Base-by-base conservation (phyloP, 23 tunicate species). In the Clavelina lepadiformis region DNA sequence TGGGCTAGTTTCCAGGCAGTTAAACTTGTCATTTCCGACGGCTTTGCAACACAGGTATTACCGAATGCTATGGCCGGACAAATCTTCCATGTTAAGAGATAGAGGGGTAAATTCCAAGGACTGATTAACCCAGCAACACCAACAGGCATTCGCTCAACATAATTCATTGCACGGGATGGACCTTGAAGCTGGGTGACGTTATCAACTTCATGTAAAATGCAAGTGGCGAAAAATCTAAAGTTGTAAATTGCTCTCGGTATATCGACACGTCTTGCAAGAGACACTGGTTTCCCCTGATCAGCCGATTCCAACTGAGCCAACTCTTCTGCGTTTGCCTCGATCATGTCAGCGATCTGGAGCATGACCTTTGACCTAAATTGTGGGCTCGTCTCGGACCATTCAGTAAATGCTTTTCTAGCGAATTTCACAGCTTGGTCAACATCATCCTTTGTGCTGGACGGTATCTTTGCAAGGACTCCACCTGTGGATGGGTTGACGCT, bases 21-120 rank as follows among this genome's bases (percentile, higher is more conserved):
- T 24, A 69, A 65, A 54, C 89, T 80, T 5, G 98, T 91, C 46
- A 91, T 20, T 71, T 81, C 89, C 30, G 98, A 81, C 49, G 98
- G 98, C 54, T 91, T 91, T 20, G 88, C 83, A 25, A 91, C 98
- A 51, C 98, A 91, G 3, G 98, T 91, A 56, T 91, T 91, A n/a
- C 98, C 98, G 57, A 81, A 91, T 3, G 98, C 98, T 50, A 91
- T 81, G 1, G 98, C 98, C 26, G 98, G 98, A 7, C 79, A 83
- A 11, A 91, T 85, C 55, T 91, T 91, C 98, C 98, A 91, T 35
- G 98, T 67, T 24, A 91, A 65, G 1, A 91, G 65, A 56, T 91
- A 91, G 0, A 91, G 46, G n/a, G 98, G 98, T 1, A 91, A 51
- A 51, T 91, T 91, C 96, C 87, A 79, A n/a, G 95, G 85, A 66